These are phyloP conservation scores for Brienomyrus longianalis DNA, from an alignment of 2,113 vertebrate genomes.

Conservation along the genomic window DNA sequence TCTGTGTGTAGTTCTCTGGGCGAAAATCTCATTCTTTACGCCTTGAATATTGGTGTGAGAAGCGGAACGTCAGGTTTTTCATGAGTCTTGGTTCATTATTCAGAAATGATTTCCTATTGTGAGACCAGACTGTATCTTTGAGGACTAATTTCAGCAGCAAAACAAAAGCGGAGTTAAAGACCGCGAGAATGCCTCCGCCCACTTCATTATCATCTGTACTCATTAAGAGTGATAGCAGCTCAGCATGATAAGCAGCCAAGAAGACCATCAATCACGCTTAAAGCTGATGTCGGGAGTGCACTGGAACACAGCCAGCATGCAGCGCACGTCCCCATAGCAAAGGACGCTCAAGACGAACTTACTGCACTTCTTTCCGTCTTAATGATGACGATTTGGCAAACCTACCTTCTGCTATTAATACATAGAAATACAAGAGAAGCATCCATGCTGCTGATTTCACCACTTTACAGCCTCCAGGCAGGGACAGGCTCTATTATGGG, in stretches of 20 bases:
- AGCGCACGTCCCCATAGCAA: not conserved
- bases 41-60: conserved; percentile 48
- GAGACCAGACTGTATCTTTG: conserved; percentile 51
- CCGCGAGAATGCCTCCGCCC: not conserved
- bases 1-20: conserved; percentile 54
- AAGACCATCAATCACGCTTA: conserved; percentile 25
- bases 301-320: not conserved
- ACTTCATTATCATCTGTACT: not conserved
- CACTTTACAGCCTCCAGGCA: not conserved
- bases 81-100: conserved; percentile 46
- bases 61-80: conserved; percentile 33
- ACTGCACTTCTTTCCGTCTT: not conserved
- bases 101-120: conserved; percentile 46
- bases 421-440: not conserved
- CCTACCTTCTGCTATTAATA: not conserved
- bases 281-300: conserved; percentile 4
- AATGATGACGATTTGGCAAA: conserved; percentile 3
- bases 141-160: conserved; percentile 38
- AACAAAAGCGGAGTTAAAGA: not conserved
- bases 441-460: not conserved
- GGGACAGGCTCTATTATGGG: not conserved
- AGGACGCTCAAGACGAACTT: not conserved
- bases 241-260: not conserved
- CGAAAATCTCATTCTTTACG: conserved; percentile 62
- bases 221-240: conserved; percentile 17